Evolutionary conservation across 2,888 invertebrate genomes (phyloP).

Genomic region (Leptura quadrifasciata): DNA sequence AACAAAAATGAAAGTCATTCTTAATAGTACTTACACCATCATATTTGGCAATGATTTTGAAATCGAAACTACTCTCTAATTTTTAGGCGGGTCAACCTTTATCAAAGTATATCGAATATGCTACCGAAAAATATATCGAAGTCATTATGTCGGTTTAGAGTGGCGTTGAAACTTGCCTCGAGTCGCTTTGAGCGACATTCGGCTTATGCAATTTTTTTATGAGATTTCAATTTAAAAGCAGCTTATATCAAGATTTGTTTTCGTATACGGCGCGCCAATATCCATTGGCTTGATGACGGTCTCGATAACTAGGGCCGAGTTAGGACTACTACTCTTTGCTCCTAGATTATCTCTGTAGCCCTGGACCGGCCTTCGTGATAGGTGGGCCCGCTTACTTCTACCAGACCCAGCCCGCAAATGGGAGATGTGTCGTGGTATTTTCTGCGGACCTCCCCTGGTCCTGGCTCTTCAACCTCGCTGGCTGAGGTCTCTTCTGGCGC

Average conservation of each 20-base stretch:
- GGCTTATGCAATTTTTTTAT: not conserved
- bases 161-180: not conserved
- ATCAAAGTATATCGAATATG: conserved; percentile 22
- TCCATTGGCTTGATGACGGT: too few species aligned
- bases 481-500: too few species aligned
- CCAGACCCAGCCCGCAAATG: too few species aligned
- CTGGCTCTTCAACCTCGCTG: too few species aligned
- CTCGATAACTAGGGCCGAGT: too few species aligned
- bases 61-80: conserved; percentile 53
- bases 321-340: too few species aligned
- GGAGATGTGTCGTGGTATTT: too few species aligned
- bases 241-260: not conserved
- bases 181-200: not conserved
- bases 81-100: conserved; percentile 41
- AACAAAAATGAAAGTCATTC: conserved; percentile 49
- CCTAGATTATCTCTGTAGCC: too few species aligned
- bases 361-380: too few species aligned
- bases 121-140: conserved; percentile 14
- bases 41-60: conserved; percentile 53
- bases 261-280: too few species aligned
- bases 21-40: conserved; percentile 49
- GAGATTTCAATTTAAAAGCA: not conserved
- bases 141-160: not conserved
- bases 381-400: too few species aligned
- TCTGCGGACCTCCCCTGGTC: too few species aligned